Evolutionary conservation across 1,140 invertebrate species (phyloP), one percentile per base, ranked within the genome.

Genomic region (Dreissena rostriformis): DNA sequence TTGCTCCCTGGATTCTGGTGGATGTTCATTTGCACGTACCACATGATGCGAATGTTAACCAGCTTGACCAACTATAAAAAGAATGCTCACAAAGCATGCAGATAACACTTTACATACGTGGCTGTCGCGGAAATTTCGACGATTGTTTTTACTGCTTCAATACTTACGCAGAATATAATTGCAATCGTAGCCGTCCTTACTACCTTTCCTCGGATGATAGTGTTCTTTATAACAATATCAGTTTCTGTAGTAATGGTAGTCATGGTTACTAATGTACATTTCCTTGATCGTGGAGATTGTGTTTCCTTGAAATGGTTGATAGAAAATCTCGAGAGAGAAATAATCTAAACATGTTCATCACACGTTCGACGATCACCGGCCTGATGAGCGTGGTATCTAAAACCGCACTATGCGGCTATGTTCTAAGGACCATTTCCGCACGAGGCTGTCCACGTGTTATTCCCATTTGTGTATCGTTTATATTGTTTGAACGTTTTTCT

Each of bases 1-100:
- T 98, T 97, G 94, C 94, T 98, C 90, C 96, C 97, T 28, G 96
- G 97, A 67, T 98, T 98, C 95, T 97, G 98, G 92, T 98, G 97
- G 97, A 96, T 98, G 84, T 98, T 97, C 94, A 97, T 97, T 61
- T 98, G 98, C 97, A 97, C 97, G 11, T 86, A 79, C 67, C 86
- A 91, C 77, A 89, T 90, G 88, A 84, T 79, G 22, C 65, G 66
- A 0, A 98, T 97, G 6, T 94, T 94, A 84, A 17, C 26, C n/a
- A n/a, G n/a, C n/a, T n/a, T n/a, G 65, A 17, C n/a, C 14, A 63
- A 51, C n/a, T 26, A 24, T 8, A 65, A 53, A 15, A 53, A 26
- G 0, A 57, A 24, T 29, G 15, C 19, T 4, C 49, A 22, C 22
- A 73, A 55, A 15, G 55, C 24, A 6, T 22, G 15, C 1, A 28